Conservation (phyloP, 2,113 vertebrate species). For the Clupea harengus region DNA sequence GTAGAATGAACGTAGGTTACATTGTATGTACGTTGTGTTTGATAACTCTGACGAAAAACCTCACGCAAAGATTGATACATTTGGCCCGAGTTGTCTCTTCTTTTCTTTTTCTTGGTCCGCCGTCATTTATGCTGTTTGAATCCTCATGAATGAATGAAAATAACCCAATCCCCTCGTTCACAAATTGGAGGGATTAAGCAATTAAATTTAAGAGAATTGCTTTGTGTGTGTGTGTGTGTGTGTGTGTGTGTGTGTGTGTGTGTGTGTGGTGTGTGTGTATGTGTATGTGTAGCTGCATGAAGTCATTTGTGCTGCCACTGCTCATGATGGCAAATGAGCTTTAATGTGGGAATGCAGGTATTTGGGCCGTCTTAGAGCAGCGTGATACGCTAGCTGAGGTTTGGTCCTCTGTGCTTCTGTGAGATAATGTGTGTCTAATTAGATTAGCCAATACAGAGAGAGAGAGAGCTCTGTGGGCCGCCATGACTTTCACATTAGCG, state of each 20-base stretch:
- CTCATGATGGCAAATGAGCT: background rate
- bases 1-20: no score
- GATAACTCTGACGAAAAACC: no score
- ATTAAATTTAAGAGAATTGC: conserved; percentile 39
- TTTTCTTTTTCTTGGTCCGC: background rate
- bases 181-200: conserved; percentile 40
- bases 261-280: background rate
- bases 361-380: background rate
- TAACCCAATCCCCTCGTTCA: background rate
- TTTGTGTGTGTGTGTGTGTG: background rate
- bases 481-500: conserved; percentile 57
- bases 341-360: conserved; percentile 11
- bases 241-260: conserved; percentile 12
- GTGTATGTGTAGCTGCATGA: background rate
- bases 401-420: conserved; percentile 59
- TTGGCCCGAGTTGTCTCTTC: background rate
- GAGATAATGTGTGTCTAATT: conserved; percentile 75
- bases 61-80: no score
- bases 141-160: background rate
- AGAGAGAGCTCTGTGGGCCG: conserved; percentile 31
- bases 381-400: conserved; percentile 6
- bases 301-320: background rate
- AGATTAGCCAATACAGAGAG: conserved; percentile 63
- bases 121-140: background rate
- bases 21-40: no score